phyloP scores from a whole-genome alignment of 1,140 invertebrate genomes.

The Epicauta chinensis region DNA sequence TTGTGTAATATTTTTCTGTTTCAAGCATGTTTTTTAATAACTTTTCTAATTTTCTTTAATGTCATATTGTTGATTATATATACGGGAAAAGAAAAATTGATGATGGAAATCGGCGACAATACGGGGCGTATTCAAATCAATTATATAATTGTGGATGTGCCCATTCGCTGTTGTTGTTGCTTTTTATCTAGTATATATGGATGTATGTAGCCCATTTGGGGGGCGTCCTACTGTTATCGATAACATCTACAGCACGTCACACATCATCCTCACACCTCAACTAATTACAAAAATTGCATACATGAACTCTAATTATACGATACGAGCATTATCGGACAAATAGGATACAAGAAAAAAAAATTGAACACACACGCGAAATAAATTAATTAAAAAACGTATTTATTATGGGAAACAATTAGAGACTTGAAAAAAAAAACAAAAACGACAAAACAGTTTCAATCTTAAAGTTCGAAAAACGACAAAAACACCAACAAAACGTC shows the following conservation, averaged over 20 bases:
- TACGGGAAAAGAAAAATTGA: too few relatives aligned
- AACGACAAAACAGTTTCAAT: not conserved
- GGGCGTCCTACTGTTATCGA: constrained; percentile 10
- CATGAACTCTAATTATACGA: not conserved
- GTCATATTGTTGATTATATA: too few relatives aligned
- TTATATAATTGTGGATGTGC: constrained; percentile 7
- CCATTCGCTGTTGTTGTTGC: not conserved
- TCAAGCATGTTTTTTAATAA: too few relatives aligned
- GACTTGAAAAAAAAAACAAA: not conserved
- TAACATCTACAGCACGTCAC: constrained; percentile 11
- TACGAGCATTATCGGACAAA: not conserved
- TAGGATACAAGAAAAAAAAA: too few relatives aligned
- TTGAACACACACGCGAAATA: not conserved
- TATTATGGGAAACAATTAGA: too few relatives aligned
- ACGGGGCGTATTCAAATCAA: constrained; percentile 3
- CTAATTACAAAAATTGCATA: constrained; percentile 17
- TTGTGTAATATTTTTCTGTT: too few relatives aligned
- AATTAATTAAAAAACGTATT: not conserved
- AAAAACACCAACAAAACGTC: not conserved
- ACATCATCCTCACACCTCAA: constrained; percentile 17
- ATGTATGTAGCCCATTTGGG: not conserved
- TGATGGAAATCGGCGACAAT: not conserved
- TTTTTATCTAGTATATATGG: too few relatives aligned
- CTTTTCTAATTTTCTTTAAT: too few relatives aligned
- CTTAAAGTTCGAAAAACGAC: too few relatives aligned